These are phyloP conservation scores for Ibycter americanus DNA, from an alignment of 2,797 vertebrate species.

Conservation along the genomic window DNA sequence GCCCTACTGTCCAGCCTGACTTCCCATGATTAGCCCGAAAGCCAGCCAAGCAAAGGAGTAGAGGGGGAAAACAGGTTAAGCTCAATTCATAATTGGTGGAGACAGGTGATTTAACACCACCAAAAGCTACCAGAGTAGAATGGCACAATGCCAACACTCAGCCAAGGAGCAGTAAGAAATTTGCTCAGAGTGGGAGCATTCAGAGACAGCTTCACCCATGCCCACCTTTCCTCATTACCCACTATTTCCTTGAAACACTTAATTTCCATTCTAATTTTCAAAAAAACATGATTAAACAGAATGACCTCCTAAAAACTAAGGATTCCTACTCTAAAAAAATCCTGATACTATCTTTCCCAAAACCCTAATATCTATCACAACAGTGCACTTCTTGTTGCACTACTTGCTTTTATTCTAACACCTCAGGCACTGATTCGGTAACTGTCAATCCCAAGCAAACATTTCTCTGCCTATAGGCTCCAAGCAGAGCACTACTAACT, in stretches of 20 bases:
- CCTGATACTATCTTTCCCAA: not conserved
- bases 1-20: not conserved
- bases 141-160: fast-evolving
- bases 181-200: not conserved
- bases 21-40: not conserved
- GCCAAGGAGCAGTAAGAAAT: not conserved
- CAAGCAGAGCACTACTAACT: not conserved
- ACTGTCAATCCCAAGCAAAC: not conserved
- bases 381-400: not conserved
- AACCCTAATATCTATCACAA: not conserved
- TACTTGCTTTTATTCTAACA: not conserved
- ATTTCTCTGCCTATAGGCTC: not conserved
- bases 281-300: not conserved
- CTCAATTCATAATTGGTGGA: not conserved
- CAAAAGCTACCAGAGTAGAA: not conserved
- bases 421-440: not conserved
- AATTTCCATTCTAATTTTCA: not conserved
- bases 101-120: not conserved
- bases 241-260: not conserved
- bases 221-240: not conserved
- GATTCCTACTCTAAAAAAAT: not conserved
- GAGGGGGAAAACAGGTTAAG: not conserved
- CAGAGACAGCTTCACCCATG: not conserved
- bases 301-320: not conserved
- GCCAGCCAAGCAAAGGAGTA: not conserved